Conservation (phyloP, 1,140 invertebrate genomes). For the Trichomalopsis sarcophagae region DNA sequence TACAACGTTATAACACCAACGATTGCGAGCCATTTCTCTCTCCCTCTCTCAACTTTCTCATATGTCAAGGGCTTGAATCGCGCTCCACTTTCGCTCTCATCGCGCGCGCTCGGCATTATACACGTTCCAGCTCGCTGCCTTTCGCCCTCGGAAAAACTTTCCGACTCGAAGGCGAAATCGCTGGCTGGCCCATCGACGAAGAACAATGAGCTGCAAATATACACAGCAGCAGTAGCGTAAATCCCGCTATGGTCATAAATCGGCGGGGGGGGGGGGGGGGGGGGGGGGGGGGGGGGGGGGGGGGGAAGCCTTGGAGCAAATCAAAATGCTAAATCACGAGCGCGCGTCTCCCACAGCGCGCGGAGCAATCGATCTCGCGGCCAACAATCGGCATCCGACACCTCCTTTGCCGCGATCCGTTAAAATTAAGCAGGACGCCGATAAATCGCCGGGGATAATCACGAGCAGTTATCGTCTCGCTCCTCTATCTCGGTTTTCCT, state of each 20-base stretch:
- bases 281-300: too few species aligned
- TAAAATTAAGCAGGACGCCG: constrained; percentile 28
- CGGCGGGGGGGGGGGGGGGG: too few species aligned
- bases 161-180: not conserved
- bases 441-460: constrained; percentile 1
- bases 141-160: not conserved
- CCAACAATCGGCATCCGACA: not conserved
- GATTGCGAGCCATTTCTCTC: too few species aligned
- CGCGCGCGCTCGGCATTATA: too few species aligned
- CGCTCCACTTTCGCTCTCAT: not conserved
- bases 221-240: too few species aligned
- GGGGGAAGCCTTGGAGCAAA: not conserved
- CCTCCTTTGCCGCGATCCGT: not conserved
- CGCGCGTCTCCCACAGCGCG: not conserved
- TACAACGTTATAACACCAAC: too few species aligned
- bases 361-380: not conserved
- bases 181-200: too few species aligned
- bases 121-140: too few species aligned
- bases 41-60: not conserved
- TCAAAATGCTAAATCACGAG: not conserved
- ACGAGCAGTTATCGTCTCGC: not conserved
- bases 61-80: not conserved
- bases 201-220: too few species aligned
- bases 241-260: not conserved
- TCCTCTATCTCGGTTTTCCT: not conserved